phyloP scores from a whole-genome alignment of 2,888 invertebrate genomes.

The Stegana nigrithorax region DNA sequence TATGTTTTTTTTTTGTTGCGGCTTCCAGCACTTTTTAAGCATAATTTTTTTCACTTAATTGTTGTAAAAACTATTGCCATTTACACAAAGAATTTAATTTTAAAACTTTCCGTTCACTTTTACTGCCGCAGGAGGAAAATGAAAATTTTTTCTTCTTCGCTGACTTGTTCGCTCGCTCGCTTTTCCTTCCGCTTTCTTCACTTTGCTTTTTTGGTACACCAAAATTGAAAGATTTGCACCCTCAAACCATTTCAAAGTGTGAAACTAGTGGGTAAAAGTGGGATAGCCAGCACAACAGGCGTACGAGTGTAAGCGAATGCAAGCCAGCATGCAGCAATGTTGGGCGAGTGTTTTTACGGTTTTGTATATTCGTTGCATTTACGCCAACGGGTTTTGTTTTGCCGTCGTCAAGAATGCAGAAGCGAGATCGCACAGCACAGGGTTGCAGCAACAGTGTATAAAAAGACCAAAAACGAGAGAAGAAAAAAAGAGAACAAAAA shows the following conservation, averaged over 20 bases:
- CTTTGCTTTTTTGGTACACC: constrained; percentile 66
- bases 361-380: constrained; percentile 44
- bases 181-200: constrained; percentile 37
- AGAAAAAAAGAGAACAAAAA: constrained; percentile 36
- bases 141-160: constrained; percentile 32
- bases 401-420: not conserved
- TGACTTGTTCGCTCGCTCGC: constrained; percentile 42
- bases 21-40: constrained; percentile 19
- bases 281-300: constrained; percentile 40
- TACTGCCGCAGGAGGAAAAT: constrained; percentile 27
- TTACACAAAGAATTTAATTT: constrained; percentile 30
- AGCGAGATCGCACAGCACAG: not conserved
- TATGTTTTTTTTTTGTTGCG: constrained; percentile 22
- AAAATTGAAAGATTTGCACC: constrained; percentile 68
- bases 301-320: constrained; percentile 20
- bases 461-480: constrained; percentile 21
- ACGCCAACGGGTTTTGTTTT: constrained; percentile 34
- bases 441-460: no score
- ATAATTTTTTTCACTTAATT: constrained; percentile 13
- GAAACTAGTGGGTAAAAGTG: constrained; percentile 53
- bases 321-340: constrained; percentile 27
- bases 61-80: no score
- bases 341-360: constrained; percentile 35
- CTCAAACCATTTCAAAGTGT: constrained; percentile 48
- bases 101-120: constrained; percentile 31